Conservation (phyloP, 2,888 invertebrate genomes). For the Saturnia japonica region DNA sequence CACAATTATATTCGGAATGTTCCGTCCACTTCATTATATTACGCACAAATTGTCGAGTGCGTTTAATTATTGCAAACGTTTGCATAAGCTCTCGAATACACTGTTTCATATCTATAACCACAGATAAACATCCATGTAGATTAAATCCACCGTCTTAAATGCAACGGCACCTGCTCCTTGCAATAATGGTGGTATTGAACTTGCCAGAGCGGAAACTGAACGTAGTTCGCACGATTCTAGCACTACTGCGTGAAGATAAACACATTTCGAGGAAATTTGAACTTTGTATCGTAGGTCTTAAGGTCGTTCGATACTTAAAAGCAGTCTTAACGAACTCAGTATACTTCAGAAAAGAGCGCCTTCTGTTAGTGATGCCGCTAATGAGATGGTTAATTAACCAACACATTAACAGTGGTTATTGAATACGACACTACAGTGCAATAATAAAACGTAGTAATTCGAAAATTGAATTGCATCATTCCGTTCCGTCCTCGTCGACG, state of each 20-base stretch:
- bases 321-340: constrained; percentile 25
- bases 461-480: constrained; percentile 18
- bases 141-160: constrained; percentile 42
- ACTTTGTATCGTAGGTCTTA: constrained; percentile 35
- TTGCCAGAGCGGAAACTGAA: constrained; percentile 62
- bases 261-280: constrained; percentile 29
- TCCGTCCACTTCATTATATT: constrained; percentile 36
- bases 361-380: constrained; percentile 53
- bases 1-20: constrained; percentile 47
- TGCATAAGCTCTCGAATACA: constrained; percentile 29
- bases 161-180: constrained; percentile 40
- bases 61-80: constrained; percentile 47
- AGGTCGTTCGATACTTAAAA: constrained; percentile 22
- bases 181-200: constrained; percentile 63
- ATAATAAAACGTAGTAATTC: constrained; percentile 28
- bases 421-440: constrained; percentile 19
- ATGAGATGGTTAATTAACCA: constrained; percentile 68
- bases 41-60: constrained; percentile 44
- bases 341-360: constrained; percentile 48
- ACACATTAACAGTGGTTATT: constrained; percentile 24
- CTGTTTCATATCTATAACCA: constrained; percentile 29
- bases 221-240: constrained; percentile 55
- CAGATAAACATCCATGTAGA: constrained; percentile 36
- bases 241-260: constrained; percentile 33
- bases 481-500: constrained; percentile 11